Evolutionary conservation across 1,140 invertebrate species (phyloP).

Genomic region (Drosophila elegans): DNA sequence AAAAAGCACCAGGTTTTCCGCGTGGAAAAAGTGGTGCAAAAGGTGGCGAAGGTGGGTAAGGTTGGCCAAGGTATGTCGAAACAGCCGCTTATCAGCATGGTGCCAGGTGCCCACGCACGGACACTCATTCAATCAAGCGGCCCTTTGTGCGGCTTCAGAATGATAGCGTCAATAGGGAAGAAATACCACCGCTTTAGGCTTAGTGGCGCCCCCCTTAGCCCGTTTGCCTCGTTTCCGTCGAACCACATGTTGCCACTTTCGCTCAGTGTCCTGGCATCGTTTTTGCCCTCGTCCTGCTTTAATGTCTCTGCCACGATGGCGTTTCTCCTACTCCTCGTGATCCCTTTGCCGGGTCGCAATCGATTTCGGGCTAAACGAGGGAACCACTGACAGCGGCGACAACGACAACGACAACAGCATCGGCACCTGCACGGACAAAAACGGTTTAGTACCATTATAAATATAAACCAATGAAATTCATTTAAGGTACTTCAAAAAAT

Average conservation of each 20-base stretch:
- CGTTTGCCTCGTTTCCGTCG: background rate
- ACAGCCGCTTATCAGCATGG: constrained; percentile 33
- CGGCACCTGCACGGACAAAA: constrained; percentile 15
- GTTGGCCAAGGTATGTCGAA: constrained; percentile 25
- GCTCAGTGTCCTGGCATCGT: constrained; percentile 15
- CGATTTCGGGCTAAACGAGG: constrained; percentile 65
- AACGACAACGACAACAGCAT: constrained; percentile 26
- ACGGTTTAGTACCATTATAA: background rate
- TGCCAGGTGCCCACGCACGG: constrained; percentile 30
- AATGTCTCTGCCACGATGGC: constrained; percentile 18
- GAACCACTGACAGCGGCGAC: constrained; percentile 41
- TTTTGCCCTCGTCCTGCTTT: constrained; percentile 23
- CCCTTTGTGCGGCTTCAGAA: constrained; percentile 43
- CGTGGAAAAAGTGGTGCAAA: background rate
- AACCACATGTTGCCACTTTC: constrained; percentile 71
- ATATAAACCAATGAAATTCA: too few species aligned
- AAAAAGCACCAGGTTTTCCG: constrained; percentile 22
- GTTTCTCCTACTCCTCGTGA: background rate
- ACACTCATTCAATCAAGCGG: constrained; percentile 61
- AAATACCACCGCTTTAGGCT: constrained; percentile 36
- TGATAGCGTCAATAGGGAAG: constrained; percentile 50
- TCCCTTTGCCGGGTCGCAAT: constrained; percentile 48
- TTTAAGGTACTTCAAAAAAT: too few species aligned
- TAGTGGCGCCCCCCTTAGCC: constrained; percentile 12
- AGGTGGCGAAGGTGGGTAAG: background rate